A percentile compares a stretch with the other conserved stretches of the same genome.
Conservation (phyloP, 2,797 vertebrate genomes). For the Antrozous pallidus region DNA sequence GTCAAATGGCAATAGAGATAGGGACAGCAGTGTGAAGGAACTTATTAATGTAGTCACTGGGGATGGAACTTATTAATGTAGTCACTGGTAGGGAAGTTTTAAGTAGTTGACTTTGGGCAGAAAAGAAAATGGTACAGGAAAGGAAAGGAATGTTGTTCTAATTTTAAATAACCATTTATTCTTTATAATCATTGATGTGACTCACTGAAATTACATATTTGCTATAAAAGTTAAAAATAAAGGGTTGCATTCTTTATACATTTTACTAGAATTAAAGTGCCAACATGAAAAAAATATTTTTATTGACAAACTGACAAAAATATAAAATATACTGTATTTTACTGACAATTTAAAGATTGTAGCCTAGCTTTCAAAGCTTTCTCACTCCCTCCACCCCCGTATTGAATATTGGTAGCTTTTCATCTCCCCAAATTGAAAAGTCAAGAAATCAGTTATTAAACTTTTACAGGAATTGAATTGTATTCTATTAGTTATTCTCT, state of each 20-base stretch:
- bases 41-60: background rate
- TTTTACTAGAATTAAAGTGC: slow-evolving; percentile 35
- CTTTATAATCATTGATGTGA: background rate
- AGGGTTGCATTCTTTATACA: background rate
- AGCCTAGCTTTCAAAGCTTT: background rate
- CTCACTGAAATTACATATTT: background rate
- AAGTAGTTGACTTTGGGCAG: background rate
- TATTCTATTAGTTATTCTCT: background rate
- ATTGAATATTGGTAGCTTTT: background rate
- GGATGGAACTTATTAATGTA: background rate
- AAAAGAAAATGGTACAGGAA: background rate
- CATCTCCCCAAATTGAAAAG: background rate
- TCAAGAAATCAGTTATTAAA: background rate
- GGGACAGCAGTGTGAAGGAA: background rate
- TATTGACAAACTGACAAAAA: background rate
- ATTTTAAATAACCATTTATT: slow-evolving; percentile 33
- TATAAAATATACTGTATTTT: background rate
- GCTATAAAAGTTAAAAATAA: background rate
- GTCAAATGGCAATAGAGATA: background rate
- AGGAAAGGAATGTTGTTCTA: background rate
- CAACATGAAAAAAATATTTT: background rate
- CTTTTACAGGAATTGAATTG: background rate
- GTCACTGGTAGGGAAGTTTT: background rate
- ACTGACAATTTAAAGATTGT: background rate
- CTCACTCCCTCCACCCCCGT: accelerated